Evolutionary conservation across 2,888 invertebrate genomes (phyloP), one percentile per base, ranked within the genome.

Genomic region (Monopis laevigella): DNA sequence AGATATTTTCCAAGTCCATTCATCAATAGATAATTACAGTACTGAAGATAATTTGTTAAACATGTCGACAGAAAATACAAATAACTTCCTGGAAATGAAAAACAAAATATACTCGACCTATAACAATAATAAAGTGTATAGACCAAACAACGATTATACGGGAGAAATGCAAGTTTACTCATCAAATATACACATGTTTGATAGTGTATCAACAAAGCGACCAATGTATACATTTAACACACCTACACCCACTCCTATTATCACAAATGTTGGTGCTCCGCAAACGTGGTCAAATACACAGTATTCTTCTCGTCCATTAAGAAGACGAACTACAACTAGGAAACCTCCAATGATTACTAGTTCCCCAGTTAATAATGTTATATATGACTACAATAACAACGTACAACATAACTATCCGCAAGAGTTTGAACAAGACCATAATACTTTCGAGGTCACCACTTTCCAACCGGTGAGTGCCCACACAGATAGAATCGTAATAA

Each of bases 231-330:
- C 69, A 34, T 69, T 65, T 46, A 64, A 65, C 4, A 68, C 65
- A 36, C 65, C 67, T 3, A 52, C 46, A 27, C 67, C 67, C 11
- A 75, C 75, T 13, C 78, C 78, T 18, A 63, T 77, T 11, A 69
- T 80, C n/a, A 75, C 77, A 24, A 78, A 78, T 49, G 55, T 75
- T 46, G 80, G 80, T 2, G 67, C 70, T 43, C 80, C 80, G 14
- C 59, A 55, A 47, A 65, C 69, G 1, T 72, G 71, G 71, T 48
- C 52, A 6, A 36, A 12, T 18, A 21, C 10, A 14, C 27, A 39
- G 27, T 27, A 27, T 39, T 12, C 26, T 18, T 14, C 29, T 6
- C 36, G 21, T 6, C 36, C 19, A 3, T 12, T 36, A 36, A 19
- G 21, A 43, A 55, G 52, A 11, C 59, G 58, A 52, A 58, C 67